A percentile compares a stretch with the other conserved stretches of the same genome.
These are phyloP conservation scores for Vannuccia rotundouncinata DNA, from an alignment of 2,888 invertebrate species.

Conservation along the genomic window DNA sequence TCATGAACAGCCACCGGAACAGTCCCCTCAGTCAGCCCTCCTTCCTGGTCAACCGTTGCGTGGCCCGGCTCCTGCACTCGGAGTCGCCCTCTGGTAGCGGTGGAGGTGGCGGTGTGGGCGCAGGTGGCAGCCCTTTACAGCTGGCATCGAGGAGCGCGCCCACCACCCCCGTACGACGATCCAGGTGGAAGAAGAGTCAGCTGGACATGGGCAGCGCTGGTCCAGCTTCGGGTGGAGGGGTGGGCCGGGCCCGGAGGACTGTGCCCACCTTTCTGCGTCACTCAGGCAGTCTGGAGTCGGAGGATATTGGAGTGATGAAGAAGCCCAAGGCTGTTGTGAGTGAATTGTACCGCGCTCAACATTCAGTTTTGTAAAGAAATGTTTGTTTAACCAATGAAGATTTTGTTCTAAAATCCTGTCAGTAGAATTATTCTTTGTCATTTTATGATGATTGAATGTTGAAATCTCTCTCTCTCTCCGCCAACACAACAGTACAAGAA, in stretches of 20 bases:
- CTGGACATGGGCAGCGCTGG: background rate
- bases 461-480: too few relatives aligned
- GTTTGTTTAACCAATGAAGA: too few relatives aligned
- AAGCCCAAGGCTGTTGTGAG: background rate
- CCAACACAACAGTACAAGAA: too few relatives aligned
- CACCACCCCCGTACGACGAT: background rate
- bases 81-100: background rate
- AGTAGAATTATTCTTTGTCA: too few relatives aligned
- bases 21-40: background rate
- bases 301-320: background rate
- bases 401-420: too few relatives aligned
- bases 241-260: background rate
- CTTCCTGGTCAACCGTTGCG: background rate
- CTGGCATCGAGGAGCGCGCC: background rate
- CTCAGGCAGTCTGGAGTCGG: background rate
- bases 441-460: too few relatives aligned
- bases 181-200: background rate
- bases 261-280: background rate
- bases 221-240: background rate
- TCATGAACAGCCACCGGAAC: background rate
- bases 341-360: background rate
- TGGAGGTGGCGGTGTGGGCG: background rate
- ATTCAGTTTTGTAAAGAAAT: too few relatives aligned
- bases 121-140: background rate
- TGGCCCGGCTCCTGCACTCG: background rate